Base-by-base conservation (phyloP, 2,888 invertebrate species). In the Melanchra persicariae region DNA sequence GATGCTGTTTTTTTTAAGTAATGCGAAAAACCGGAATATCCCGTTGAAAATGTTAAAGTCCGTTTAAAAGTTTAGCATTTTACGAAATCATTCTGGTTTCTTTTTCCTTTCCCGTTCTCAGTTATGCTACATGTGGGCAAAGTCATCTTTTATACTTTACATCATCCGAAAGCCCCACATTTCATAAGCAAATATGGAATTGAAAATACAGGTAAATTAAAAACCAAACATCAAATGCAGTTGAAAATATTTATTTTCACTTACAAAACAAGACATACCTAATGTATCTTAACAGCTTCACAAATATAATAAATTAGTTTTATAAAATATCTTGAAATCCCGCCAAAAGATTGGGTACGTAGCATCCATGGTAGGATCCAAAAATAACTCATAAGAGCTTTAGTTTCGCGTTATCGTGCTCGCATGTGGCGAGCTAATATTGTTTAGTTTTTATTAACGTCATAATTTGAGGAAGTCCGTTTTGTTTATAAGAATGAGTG, bases 371-470 rank as follows among this genome's bases (percentile, higher is more conserved):
- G 84, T 58, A 87, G 87, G 51, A 77, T 92, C 94, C 91, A 90
- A 94, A 96, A 96, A 96, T 96, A 96, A 87, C 92, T 89, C 89
- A 71, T 79, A 79, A 81, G 82, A 89, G 87, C 81, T 89, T 93
- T 89, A 93, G 94, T 94, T 92, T 92, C 90, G 87, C 87, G 86
- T 85, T 88, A 88, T 85, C 87, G 86, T 83, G 88, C 87, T 85
- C 85, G 85, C 88, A 88, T 83, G 80, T 81, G 62, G 62, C 52
- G 52, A 52, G 78, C 76, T 79, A 77, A 73, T 65, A 70, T 75
- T 83, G 61, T 77, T 66, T 75, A 70, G 43, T 67, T 70, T 77
- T 64, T 15, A 60, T 9, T 66, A 70, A 22, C 26, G 22, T 63
- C 34, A 45, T 49, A 71, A 37, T 51, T n/a, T 43, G 2, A 61